Conservation (phyloP, 2,797 vertebrate species). For the Lophius americanus region DNA sequence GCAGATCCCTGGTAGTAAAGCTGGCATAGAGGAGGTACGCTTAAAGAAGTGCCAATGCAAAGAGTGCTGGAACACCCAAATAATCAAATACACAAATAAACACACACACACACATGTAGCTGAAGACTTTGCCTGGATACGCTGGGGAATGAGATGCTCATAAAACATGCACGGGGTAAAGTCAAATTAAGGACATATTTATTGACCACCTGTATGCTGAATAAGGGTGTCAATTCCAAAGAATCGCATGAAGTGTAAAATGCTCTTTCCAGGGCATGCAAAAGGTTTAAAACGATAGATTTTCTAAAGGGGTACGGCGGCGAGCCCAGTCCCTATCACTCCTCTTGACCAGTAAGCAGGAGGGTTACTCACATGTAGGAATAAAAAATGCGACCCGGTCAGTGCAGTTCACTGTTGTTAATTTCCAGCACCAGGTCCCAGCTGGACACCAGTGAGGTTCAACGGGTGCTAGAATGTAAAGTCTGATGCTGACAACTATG, state of each 20-base stretch:
- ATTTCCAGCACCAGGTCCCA: conserved; percentile 52
- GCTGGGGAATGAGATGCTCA: conserved; percentile 68
- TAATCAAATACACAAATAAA: conserved; percentile 16
- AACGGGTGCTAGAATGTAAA: conserved; percentile 35
- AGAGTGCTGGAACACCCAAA: too few relatives aligned
- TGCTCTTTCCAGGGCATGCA: neutral
- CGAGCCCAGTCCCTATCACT: conserved; percentile 24
- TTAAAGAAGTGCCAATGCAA: conserved; percentile 29
- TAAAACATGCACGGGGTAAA: conserved; percentile 74
- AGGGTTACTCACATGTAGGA: conserved; percentile 74
- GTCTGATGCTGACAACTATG: neutral
- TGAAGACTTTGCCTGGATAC: conserved; percentile 67
- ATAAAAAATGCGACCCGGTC: conserved; percentile 55
- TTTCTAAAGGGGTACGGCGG: conserved; percentile 42
- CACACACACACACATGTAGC: conserved; percentile 14
- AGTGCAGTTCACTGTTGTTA: conserved; percentile 51
- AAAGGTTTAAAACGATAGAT: neutral
- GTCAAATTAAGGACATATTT: neutral
- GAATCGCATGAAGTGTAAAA: neutral
- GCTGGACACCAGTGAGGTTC: conserved; percentile 44
- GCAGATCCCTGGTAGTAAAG: conserved; percentile 25
- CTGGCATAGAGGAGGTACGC: conserved; percentile 44
- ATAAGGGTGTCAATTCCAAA: accelerated
- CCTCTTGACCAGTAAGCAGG: conserved; percentile 31
- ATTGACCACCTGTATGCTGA: neutral